Evolutionary conservation across 2,888 invertebrate species (phyloP).

Genomic region (Xanthia togata): DNA sequence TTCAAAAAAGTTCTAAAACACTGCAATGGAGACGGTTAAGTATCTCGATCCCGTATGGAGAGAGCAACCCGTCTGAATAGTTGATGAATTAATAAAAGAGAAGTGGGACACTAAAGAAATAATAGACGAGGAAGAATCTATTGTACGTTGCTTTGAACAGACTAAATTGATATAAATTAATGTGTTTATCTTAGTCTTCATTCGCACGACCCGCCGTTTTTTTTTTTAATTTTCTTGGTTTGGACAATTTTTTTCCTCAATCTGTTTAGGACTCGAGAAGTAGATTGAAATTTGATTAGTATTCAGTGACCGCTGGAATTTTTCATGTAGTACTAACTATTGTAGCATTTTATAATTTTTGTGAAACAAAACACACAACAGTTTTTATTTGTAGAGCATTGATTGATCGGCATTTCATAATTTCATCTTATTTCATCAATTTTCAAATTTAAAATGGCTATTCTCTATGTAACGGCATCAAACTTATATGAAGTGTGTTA

Average conservation of each 20-base stretch:
- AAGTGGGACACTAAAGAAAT: constrained; percentile 70
- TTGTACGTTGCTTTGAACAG: constrained; percentile 38
- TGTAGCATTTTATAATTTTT: background rate
- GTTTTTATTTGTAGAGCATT: constrained; percentile 1
- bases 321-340: constrained; percentile 6
- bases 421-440: background rate
- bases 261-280: background rate
- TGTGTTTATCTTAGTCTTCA: constrained; percentile 30
- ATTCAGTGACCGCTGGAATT: background rate
- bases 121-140: constrained; percentile 60
- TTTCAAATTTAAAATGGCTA: constrained; percentile 8
- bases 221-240: background rate
- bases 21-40: constrained; percentile 43
- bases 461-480: constrained; percentile 51
- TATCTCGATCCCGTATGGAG: constrained; percentile 52
- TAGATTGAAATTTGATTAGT: constrained; percentile 1
- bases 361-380: background rate
- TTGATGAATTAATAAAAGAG: constrained; percentile 66
- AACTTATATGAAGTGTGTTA: no score
- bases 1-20: constrained; percentile 58
- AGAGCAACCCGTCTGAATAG: constrained; percentile 59
- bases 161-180: constrained; percentile 57
- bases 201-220: background rate
- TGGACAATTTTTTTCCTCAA: background rate
- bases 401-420: background rate